Percentiles rank a stretch among this genome's conserved stretches.
Conservation (phyloP, 2,888 invertebrate genomes). For the Rhyacophila evoluta region DNA sequence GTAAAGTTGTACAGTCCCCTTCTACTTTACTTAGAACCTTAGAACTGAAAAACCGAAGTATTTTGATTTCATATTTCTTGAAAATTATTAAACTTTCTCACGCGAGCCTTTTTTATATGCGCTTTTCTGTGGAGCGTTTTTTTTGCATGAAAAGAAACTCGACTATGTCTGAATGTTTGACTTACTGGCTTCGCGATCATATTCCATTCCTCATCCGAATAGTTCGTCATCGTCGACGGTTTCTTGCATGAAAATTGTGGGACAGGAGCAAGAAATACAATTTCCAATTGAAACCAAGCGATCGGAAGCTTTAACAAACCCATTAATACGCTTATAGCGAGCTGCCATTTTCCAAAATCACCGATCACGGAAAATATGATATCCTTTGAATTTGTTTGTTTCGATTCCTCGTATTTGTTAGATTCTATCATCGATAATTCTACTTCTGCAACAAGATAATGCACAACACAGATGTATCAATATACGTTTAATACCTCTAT, state of each 20-base stretch:
- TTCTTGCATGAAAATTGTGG: slow-evolving; percentile 72
- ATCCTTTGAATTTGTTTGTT: neutral
- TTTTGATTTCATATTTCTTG: no score
- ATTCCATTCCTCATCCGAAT: slow-evolving; percentile 64
- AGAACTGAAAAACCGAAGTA: no score
- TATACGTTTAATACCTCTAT: no score
- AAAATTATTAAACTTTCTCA: no score
- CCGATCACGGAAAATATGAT: slow-evolving; percentile 63
- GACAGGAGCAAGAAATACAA: slow-evolving; percentile 73
- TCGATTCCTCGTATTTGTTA: neutral
- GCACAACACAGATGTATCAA: no score
- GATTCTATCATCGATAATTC: neutral
- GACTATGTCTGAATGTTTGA: no score
- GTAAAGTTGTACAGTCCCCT: no score
- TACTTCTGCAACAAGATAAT: slow-evolving; percentile 1
- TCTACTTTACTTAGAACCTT: no score
- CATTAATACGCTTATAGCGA: slow-evolving; percentile 68
- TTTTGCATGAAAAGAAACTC: no score
- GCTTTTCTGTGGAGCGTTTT: no score
- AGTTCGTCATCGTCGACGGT: slow-evolving; percentile 55
- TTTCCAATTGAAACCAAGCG: slow-evolving; percentile 74
- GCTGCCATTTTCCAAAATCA: slow-evolving; percentile 73
- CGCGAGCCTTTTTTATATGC: no score
- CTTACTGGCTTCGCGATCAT: slow-evolving; percentile 63
- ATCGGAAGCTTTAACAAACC: slow-evolving; percentile 71